A percentile compares a stretch with the other conserved stretches of the same genome.
phyloP scores from a whole-genome alignment of 2,113 vertebrate genomes.

The Brachyistius frenatus region DNA sequence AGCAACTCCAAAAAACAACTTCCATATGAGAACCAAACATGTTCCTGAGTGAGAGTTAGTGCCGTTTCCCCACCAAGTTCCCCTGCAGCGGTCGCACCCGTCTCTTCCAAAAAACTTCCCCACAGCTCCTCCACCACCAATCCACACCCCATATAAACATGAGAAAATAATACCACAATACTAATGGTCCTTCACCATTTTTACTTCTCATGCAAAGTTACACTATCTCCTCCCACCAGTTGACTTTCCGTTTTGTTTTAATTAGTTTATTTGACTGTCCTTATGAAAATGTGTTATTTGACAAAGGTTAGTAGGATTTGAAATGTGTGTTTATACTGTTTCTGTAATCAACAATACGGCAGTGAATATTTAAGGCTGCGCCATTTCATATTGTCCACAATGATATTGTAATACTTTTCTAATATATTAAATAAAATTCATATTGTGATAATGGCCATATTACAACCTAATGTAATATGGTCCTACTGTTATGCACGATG shows the following conservation, averaged over 20 bases:
- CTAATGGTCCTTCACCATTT: slow-evolving; percentile 31
- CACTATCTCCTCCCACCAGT: slow-evolving; percentile 11
- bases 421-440: too few species aligned
- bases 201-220: slow-evolving; percentile 48
- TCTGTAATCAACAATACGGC: not conserved
- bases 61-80: not conserved
- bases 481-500: too few species aligned
- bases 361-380: too few species aligned
- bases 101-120: slow-evolving; percentile 21
- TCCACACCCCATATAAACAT: not conserved
- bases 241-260: slow-evolving; percentile 40
- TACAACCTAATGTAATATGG: too few species aligned
- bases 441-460: too few species aligned
- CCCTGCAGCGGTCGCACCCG: slow-evolving; percentile 18
- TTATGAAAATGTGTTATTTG: not conserved
- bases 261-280: slow-evolving; percentile 1
- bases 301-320: slow-evolving; percentile 1
- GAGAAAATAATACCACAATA: not conserved
- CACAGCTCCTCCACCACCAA: slow-evolving; percentile 50
- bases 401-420: too few species aligned
- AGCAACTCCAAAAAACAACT: not conserved
- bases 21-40: not conserved
- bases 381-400: too few species aligned
- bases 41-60: not conserved
- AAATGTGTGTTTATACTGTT: not conserved